These are phyloP conservation scores for Schizotus pectinicornis DNA, from an alignment of 2,888 invertebrate species.

Conservation along the genomic window DNA sequence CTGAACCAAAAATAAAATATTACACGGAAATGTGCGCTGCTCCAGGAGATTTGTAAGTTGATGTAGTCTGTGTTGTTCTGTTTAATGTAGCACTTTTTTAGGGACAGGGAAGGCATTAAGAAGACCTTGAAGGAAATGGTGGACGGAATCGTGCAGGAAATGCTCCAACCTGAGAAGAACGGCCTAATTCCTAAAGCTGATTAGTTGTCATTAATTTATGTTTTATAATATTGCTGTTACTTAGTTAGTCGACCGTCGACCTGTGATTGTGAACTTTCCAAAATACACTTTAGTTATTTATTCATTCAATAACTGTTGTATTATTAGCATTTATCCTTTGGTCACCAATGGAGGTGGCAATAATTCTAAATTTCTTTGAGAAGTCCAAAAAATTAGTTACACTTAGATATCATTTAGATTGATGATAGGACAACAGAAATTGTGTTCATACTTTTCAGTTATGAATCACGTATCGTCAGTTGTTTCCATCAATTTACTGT, in stretches of 20 bases:
- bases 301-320: not conserved
- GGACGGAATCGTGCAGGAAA: constrained; percentile 76
- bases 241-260: not conserved
- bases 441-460: too few relatives aligned
- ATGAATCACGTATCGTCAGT: too few relatives aligned
- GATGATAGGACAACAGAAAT: too few relatives aligned
- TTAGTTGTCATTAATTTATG: not conserved
- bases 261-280: not conserved
- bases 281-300: not conserved
- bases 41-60: constrained; percentile 63
- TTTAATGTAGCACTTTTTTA: constrained; percentile 58
- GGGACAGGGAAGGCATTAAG: constrained; percentile 70
- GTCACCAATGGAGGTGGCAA: too few relatives aligned
- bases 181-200: constrained; percentile 60
- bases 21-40: constrained; percentile 88
- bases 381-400: too few relatives aligned
- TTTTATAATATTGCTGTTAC: too few relatives aligned
- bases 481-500: too few relatives aligned
- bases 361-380: too few relatives aligned
- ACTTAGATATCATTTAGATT: too few relatives aligned
- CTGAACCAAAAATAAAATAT: constrained; percentile 99
- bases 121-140: constrained; percentile 75
- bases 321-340: too few relatives aligned
- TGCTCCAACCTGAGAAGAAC: constrained; percentile 79
- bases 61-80: constrained; percentile 3